phyloP scores from a whole-genome alignment of 1,140 invertebrate species.

The Trigoniulus corallinus region DNA sequence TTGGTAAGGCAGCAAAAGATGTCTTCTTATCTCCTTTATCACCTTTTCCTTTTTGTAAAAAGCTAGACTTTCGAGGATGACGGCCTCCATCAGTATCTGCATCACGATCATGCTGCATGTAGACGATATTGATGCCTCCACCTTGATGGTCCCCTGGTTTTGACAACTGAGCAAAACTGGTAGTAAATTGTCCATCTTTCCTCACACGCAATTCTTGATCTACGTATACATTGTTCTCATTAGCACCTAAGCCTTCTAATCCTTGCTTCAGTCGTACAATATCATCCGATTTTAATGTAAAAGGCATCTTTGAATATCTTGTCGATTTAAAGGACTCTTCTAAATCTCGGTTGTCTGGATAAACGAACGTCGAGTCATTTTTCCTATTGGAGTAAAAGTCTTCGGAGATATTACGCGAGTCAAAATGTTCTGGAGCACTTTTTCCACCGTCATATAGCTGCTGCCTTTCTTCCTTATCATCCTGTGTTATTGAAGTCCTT shows the following conservation, averaged over 20 bases:
- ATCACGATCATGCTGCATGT: conserved; percentile 38
- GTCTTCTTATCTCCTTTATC: conserved; percentile 37
- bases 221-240: conserved; percentile 14
- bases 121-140: conserved; percentile 43
- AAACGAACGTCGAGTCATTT: background rate
- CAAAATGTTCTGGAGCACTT: background rate
- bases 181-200: conserved; percentile 28
- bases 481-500: too few relatives aligned
- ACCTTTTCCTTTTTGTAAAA: conserved; percentile 21
- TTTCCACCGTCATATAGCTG: too few relatives aligned
- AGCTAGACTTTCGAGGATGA: conserved; percentile 17
- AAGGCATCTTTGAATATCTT: background rate
- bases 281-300: background rate
- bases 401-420: background rate
- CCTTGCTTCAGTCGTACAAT: conserved; percentile 5
- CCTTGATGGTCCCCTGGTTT: conserved; percentile 25
- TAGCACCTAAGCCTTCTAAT: conserved; percentile 10
- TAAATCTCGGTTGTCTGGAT: background rate
- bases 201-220: conserved; percentile 6
- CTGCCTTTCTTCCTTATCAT: too few relatives aligned
- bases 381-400: background rate
- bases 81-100: conserved; percentile 1
- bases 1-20: conserved; percentile 46
- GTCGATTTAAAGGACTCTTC: background rate
- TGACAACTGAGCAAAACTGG: conserved; percentile 50